These are phyloP conservation scores for Salminus brasiliensis DNA, from an alignment of 2,113 vertebrate genomes.

Conservation along the genomic window DNA sequence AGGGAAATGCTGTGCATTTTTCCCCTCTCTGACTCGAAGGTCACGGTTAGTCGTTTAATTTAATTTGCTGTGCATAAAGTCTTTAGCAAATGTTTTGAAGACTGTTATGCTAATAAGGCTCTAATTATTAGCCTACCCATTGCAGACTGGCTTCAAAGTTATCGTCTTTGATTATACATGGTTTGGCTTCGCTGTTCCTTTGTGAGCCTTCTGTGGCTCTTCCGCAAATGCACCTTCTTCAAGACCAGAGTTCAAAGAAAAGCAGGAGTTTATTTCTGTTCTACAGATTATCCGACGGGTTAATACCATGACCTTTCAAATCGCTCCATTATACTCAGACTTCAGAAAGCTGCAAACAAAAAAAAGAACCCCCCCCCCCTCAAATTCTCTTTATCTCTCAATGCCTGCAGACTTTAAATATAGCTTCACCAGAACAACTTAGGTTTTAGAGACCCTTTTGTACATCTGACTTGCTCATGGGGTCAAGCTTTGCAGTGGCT, in stretches of 20 bases:
- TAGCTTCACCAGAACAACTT: background rate
- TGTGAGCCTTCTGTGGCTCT: slow-evolving; percentile 43
- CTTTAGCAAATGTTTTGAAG: slow-evolving; percentile 62
- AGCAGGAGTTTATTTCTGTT: slow-evolving; percentile 28
- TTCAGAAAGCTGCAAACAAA: slow-evolving; percentile 3
- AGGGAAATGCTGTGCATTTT: slow-evolving; percentile 48
- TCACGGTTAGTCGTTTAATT: slow-evolving; percentile 71
- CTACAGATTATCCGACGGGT: slow-evolving; percentile 31
- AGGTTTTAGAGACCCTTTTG: slow-evolving; percentile 1
- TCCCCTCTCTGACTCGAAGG: slow-evolving; percentile 54
- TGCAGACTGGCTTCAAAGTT: slow-evolving; percentile 65
- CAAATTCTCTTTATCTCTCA: background rate
- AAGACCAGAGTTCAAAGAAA: slow-evolving; percentile 38
- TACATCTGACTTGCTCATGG: slow-evolving; percentile 7
- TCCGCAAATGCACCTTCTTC: slow-evolving; percentile 34
- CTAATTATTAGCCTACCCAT: slow-evolving; percentile 67
- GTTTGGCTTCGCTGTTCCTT: slow-evolving; percentile 47
- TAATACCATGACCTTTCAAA: slow-evolving; percentile 29
- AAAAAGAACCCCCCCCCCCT: background rate
- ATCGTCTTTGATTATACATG: slow-evolving; percentile 54
- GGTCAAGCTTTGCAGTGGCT: background rate
- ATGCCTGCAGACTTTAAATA: background rate
- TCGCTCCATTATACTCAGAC: slow-evolving; percentile 2
- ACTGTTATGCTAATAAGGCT: slow-evolving; percentile 73
- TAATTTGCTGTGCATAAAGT: slow-evolving; percentile 72